Evolutionary conservation across 2,797 vertebrate genomes (phyloP), one percentile per base, ranked within the genome.

Genomic region (Sebastolobus alascanus): DNA sequence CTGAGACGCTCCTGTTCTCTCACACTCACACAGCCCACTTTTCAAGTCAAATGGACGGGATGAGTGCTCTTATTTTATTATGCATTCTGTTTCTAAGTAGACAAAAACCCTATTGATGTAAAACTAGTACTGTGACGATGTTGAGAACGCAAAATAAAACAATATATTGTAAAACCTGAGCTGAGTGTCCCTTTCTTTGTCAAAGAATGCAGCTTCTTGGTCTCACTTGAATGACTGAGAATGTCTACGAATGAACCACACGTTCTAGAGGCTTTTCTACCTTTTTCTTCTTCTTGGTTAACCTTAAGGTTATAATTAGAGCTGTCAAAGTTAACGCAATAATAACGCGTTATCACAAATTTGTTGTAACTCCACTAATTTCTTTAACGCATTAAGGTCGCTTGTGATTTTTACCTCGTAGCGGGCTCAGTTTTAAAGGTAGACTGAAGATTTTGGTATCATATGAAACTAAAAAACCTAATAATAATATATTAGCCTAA

Each of bases 101-200:
- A 94, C 87, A 82, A 95, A 46, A 55, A 94, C 94, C 94, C 95
- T 95, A 89, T 96, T 91, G 93, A 96, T 97, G 96, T 98, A 96
- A 96, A 97, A 96, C 95, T 96, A 96, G 96, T 97, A 97, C 97
- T 97, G 97, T 98, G 97, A 97, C 95, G 87, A 96, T 96, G 97
- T 97, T 96, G 95, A 96, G 93, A 97, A 97, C 94, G 93, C 95
- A 94, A 93, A 98, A 97, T 97, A 97, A 98, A 98, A 97, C 82
- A 68, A 96, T 97, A 96, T 94, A 96, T 73, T 84, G 79, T 92
- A 84, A 85, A 90, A 89, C 71, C 69, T 25, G 61, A 75, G 66
- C 52, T 63, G 8, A 10, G 20, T 77, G 40, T 64, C 37, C 7
- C 37, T n/a, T 79, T 12, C 12, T 77, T 70, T 77, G 22, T 79